These are phyloP conservation scores for Ornithoptera alexandrae DNA, from an alignment of 2,888 invertebrate species.

Conservation along the genomic window DNA sequence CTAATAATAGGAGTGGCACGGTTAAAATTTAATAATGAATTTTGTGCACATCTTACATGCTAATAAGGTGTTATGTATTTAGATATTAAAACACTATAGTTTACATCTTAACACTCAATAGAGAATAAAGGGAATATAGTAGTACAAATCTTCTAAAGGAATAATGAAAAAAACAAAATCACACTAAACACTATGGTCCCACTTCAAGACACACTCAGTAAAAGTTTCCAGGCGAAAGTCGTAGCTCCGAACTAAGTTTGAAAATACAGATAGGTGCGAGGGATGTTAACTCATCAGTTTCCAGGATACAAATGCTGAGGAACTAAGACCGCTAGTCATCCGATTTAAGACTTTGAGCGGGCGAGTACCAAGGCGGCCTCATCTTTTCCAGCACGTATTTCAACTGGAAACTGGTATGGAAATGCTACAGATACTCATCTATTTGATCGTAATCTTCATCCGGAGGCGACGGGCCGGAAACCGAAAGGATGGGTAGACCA, in stretches of 20 bases:
- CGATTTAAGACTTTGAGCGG: constrained; percentile 66
- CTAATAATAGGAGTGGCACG: constrained; percentile 70
- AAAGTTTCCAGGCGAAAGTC: constrained; percentile 52
- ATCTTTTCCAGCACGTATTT: constrained; percentile 75
- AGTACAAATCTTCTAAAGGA: constrained; percentile 52
- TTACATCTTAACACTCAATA: constrained; percentile 50
- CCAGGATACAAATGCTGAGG: constrained; percentile 23
- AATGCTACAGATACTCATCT: constrained; percentile 83
- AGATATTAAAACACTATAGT: constrained; percentile 40
- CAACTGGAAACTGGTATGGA: constrained; percentile 74
- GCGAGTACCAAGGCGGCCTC: constrained; percentile 69
- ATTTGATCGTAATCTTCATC: constrained; percentile 83
- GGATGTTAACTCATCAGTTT: constrained; percentile 30
- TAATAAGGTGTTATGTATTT: constrained; percentile 49
- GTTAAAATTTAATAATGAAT: constrained; percentile 57
- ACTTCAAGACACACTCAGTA: constrained; percentile 66
- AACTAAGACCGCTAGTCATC: constrained; percentile 44
- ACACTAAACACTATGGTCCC: constrained; percentile 68
- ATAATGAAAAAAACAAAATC: constrained; percentile 52
- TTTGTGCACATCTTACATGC: constrained; percentile 67
- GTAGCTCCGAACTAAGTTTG: constrained; percentile 42
- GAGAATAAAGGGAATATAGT: constrained; percentile 48
- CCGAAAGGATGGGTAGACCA: constrained; percentile 87
- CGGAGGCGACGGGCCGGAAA: constrained; percentile 89
- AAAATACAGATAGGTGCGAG: constrained; percentile 30